Percentiles rank a stretch among this genome's conserved stretches.
Evolutionary conservation across 2,113 vertebrate genomes (phyloP).

Genomic region (Microtus oregoni): DNA sequence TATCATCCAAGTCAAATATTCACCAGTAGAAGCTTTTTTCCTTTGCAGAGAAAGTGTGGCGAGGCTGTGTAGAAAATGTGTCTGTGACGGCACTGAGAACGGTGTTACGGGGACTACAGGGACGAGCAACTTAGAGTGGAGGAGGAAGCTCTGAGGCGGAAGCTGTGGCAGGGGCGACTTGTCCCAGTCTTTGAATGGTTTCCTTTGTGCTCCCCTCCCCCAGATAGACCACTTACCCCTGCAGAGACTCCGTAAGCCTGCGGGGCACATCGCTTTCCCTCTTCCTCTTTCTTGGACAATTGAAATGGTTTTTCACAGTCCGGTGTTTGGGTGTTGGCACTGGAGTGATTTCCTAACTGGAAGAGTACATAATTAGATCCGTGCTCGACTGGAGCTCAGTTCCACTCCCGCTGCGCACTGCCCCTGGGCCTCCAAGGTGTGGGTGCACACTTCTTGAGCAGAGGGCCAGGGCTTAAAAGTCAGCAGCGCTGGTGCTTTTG

Average conservation of each 20-base stretch:
- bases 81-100: neutral
- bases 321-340: neutral
- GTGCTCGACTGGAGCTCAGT: neutral
- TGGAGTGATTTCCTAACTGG: constrained; percentile 29
- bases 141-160: neutral
- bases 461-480: neutral
- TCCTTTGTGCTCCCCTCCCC: constrained; percentile 15
- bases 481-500: neutral
- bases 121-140: neutral
- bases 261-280: neutral
- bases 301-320: constrained; percentile 10
- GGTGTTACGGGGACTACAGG: constrained; percentile 3
- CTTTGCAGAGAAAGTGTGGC: constrained; percentile 7
- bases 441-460: neutral
- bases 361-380: neutral
- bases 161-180: neutral
- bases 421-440: neutral
- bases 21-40: constrained; percentile 4
- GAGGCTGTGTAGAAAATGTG: constrained; percentile 19
- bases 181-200: neutral
- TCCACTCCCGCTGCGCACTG: neutral
- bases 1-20: constrained; percentile 37
- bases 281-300: neutral
- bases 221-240: neutral
- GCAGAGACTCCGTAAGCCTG: neutral